Evolutionary conservation across 2,888 invertebrate genomes (phyloP), one percentile per base, ranked within the genome.

Genomic region (Agriopis aurantiaria): DNA sequence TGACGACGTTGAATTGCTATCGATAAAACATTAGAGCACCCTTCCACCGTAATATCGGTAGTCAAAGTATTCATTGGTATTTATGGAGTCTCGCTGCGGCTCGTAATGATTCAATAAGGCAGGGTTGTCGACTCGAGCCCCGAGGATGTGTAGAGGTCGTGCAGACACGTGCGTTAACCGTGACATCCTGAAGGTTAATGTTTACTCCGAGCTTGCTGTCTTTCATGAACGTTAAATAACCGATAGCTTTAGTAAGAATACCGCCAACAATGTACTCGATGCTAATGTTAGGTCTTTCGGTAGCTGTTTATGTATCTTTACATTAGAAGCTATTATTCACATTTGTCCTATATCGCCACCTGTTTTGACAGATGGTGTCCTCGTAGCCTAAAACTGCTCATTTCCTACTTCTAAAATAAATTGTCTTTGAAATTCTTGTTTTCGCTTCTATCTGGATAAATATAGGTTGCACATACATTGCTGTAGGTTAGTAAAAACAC

Each of bases 61-160:
- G 71, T 70, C 68, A 69, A 71, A 72, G 73, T 74, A 73, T 69
- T 77, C 71, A 77, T 69, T 72, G 75, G 73, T 77, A 77, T 75
- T 74, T 77, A 75, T 74, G 73, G 65, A 67, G 73, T 52, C 68
- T 73, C 73, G 68, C 69, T 73, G 73, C 14, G 75, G 75, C 72
- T 69, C 73, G 71, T 77, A 72, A 76, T 74, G 75, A 73, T 74
- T 76, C 76, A 75, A 78, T 78, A 75, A 74, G 71, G 72, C 71
- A 55, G 67, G 72, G 68, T 65, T 69, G 65, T 69, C 62, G 69
- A 64, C 69, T 69, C 53, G 63, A 68, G 64, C 58, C 59, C 66
- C 46, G 60, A 64, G 72, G 58, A 71, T 73, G 60, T 68, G 68
- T 71, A 67, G 75, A 74, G 75, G 76, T 75, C 75, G 71, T 33